Base-by-base conservation (phyloP, 2,113 vertebrate genomes). In the Heliornis fulica region DNA sequence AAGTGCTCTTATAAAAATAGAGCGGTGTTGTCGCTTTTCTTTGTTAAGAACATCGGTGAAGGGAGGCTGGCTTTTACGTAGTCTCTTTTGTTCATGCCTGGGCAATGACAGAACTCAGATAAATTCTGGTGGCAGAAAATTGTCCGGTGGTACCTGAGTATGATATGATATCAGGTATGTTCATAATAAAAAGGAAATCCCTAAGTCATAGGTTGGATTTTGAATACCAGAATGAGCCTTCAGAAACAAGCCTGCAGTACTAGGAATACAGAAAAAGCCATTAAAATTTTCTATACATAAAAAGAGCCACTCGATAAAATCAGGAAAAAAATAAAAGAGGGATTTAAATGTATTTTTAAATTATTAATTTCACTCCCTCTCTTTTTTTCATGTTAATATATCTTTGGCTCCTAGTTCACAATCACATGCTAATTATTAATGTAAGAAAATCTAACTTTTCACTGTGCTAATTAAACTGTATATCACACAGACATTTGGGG, bases 401-500 rank as follows among this genome's bases (percentile, higher is more conserved):
- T 41, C 63, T 69, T 84, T 92, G 40, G 38, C 57, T 81, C 20
- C 31, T 74, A 59, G 40, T 66, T 95, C 72, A 86, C 65, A 93
- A 63, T n/a, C 25, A 71, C 61, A 60, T 15, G 16, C 32, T 94
- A 76, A 96, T 96, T 96, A 88, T 40, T 61, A 93, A 86, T 68
- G 46, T 95, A 95, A 89, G 77, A 81, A 94, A 88, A 59, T 9
- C 68, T 72, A 93, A 92, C 72, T 92, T 93, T 68, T 82, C 84
- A 78, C 64, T 8, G 2, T 72, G 72, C 80, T 95, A 82, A 97
- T 96, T 95, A 91, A 97, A 94, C 65, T 83, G 59, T 86, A 38
- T 84, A 79, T 89, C 90, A 91, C 90, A 95, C n/a, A 90, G 80
- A 57, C 29, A 46, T 92, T 90, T 88, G 86, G 89, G 93, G 94